Evolutionary conservation across 2,888 invertebrate genomes (phyloP).

Genomic region (Sinotaia quadrata): DNA sequence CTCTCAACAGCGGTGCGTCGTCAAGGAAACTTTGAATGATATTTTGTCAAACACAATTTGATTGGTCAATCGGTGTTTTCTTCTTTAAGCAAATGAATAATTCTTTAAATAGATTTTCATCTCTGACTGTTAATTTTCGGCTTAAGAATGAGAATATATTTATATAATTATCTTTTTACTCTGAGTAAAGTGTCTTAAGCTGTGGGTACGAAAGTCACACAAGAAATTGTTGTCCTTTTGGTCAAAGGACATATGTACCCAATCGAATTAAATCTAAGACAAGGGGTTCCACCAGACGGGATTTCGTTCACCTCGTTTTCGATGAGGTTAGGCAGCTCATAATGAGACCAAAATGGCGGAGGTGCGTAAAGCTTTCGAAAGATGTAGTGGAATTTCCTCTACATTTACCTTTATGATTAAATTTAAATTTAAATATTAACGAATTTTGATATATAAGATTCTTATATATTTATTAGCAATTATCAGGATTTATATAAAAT

Average conservation of each 20-base stretch:
- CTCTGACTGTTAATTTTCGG: too few relatives aligned
- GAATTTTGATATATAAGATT: conserved; percentile 34
- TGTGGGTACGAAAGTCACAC: too few relatives aligned
- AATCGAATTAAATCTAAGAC: conserved; percentile 15
- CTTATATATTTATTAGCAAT: conserved; percentile 27
- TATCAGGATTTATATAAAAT: conserved; percentile 12
- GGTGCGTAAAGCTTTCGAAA: conserved; percentile 50
- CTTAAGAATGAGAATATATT: too few relatives aligned
- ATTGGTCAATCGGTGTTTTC: conserved; percentile 43
- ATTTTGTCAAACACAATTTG: conserved; percentile 30
- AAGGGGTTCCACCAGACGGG: background rate
- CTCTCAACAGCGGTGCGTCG: conserved; percentile 24
- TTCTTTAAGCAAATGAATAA: too few relatives aligned
- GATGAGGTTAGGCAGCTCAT: conserved; percentile 38
- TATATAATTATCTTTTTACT: too few relatives aligned
- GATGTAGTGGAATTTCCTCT: conserved; percentile 43
- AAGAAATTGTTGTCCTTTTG: background rate
- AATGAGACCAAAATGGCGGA: conserved; percentile 67
- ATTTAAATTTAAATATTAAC: conserved; percentile 23
- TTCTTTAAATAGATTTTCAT: too few relatives aligned
- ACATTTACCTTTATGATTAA: conserved; percentile 11
- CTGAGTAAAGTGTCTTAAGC: too few relatives aligned
- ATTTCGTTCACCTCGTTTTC: conserved; percentile 59
- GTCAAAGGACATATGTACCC: background rate
- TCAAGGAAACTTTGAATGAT: conserved; percentile 27